Base-by-base conservation (phyloP, 2,113 vertebrate species). In the Scopus umbretta region DNA sequence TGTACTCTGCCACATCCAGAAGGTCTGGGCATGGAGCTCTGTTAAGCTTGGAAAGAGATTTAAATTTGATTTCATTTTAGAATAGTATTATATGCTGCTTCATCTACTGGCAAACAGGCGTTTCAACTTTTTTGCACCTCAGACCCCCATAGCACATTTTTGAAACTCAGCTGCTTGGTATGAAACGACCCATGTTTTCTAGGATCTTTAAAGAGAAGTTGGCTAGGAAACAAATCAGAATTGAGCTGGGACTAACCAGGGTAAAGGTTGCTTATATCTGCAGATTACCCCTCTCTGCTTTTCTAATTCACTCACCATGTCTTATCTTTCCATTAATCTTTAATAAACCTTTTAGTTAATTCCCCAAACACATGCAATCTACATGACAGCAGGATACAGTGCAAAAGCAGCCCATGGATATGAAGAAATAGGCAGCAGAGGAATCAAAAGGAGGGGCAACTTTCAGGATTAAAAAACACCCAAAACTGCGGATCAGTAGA, bases 311-410 rank as follows among this genome's bases (percentile, higher is more conserved):
- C 91, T 96, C 95, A 92, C 92, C 84, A 90, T 47, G 94, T 42
- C 62, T 74, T 97, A 97, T 97, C 97, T 95, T 97, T 94, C 97
- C 84, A 97, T 97, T 97, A 97, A 96, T 97, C 96, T 97, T 97
- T 96, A 97, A 97, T 95, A 96, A 94, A 95, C 58, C 91, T 92
- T 95, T 91, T 94, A 92, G 94, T 95, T 97, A 97, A 97, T 97
- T 96, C 97, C 86, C 92, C 78, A 94, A 96, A 95, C 59, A 96
- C 63, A 90, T 1, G 20, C 86, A 95, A 92, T 95, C 89, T 95
- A 92, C 92, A 95, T 95, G 96, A 95, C 96, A 97, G 97, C 94
- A 96, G 94, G 97, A 95, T 49, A 91, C 81, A 94, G 87, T 52
- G 93, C 30, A 70, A 96, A 92, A 96, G 80, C 74, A 88, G 84